Base-by-base conservation (phyloP, 2,797 vertebrate species). In the Staurois parvus region DNA sequence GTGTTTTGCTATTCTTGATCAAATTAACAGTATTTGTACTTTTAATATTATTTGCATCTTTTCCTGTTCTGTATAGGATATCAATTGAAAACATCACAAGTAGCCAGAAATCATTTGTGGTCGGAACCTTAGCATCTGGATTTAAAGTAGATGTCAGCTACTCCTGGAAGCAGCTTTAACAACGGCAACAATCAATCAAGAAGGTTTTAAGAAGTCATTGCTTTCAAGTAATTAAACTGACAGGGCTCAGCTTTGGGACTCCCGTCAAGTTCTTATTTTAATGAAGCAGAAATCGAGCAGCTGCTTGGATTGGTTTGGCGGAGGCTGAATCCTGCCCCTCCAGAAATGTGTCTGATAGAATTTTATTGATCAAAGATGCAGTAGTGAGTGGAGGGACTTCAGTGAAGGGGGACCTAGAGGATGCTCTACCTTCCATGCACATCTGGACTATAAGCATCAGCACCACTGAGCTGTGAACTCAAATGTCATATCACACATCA, bases 191-290 rank as follows among this genome's bases (percentile, higher is more conserved):
- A 83, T 83, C 80, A 72, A 87, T 87, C 81, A 73, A 34, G n/a
- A 34, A 73, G 85, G 76, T 69, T 87, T 84, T 83, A 79, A 74
- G 81, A 79, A 87, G 85, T 42, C 69, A n/a, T 67, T 83, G 85
- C 85, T 86, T 83, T 86, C 85, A 83, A 86, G 85, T 87, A 84
- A 87, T 87, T 87, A 87, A 83, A 79, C 72, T 83, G 85, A 83
- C 79, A 78, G 52, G 28, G 11, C 75, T 74, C 26, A 32, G 85
- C 85, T 68, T 56, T 79, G 85, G 81, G 70, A 79, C 70, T 86
- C 67, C 68, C 59, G 70, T 72, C 42, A 83, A 74, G 70, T 79
- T 52, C 45, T 84, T 69, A 79, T 32, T 69, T 52, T 83, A 87
- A 87, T 83, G 76, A 79, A 86, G 45, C 79, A 76, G 62, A 42